Percentiles rank a stretch among this genome's conserved stretches.
These are phyloP conservation scores for Myotis vivesi DNA, from an alignment of 2,797 vertebrate species.

Conservation along the genomic window DNA sequence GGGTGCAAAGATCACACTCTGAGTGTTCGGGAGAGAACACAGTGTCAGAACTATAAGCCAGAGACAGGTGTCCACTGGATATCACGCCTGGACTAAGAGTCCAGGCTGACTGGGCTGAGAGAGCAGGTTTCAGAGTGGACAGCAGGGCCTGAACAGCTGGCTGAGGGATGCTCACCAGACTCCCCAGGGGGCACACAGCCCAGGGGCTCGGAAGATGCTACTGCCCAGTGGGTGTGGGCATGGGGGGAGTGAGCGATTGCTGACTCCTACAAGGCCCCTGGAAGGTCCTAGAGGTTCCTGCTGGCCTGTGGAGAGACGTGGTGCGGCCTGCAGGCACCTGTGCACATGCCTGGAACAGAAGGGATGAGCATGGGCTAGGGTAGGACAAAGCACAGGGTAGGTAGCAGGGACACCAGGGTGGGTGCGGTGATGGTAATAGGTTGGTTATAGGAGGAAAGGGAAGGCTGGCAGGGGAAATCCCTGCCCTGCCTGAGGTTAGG, in stretches of 20 bases:
- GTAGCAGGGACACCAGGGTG: not conserved
- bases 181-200: not conserved
- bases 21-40: not conserved
- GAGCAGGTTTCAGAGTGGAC: not conserved
- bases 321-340: not conserved
- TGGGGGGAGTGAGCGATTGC: rapidly evolving
- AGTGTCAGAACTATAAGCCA: not conserved
- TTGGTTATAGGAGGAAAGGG: not conserved
- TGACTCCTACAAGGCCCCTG: too few species aligned
- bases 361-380: too few species aligned
- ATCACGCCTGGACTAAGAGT: not conserved
- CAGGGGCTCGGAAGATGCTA: too few species aligned
- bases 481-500: not conserved
- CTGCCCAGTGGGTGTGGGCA: too few species aligned
- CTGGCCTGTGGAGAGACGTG: rapidly evolving
- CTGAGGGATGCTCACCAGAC: not conserved
- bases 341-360: not conserved
- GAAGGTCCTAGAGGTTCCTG: not conserved
- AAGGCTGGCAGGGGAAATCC: not conserved
- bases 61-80: not conserved
- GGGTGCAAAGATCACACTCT: not conserved
- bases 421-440: too few species aligned
- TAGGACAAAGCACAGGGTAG: too few species aligned
- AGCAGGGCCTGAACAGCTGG: not conserved
- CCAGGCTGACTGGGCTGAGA: not conserved